Evolutionary conservation across 2,797 vertebrate genomes (phyloP).

Genomic region (Fringilla coelebs): DNA sequence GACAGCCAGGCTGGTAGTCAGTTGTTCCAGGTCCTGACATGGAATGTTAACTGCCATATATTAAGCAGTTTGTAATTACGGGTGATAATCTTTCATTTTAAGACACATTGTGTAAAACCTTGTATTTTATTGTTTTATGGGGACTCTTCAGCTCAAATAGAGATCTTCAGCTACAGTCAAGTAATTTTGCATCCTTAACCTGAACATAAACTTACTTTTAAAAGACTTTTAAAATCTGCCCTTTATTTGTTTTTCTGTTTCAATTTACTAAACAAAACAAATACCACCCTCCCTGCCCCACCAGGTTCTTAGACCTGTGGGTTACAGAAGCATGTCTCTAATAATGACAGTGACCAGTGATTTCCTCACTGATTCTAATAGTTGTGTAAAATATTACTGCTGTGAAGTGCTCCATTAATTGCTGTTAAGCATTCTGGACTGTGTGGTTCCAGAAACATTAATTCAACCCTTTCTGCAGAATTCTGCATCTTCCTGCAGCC

Average conservation of each 20-base stretch:
- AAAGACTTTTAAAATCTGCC: not conserved
- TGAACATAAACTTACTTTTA: not conserved
- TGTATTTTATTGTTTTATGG: not conserved
- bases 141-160: not conserved
- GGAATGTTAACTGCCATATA: not conserved
- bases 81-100: not conserved
- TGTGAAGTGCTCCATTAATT: not conserved
- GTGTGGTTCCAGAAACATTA: not conserved
- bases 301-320: not conserved
- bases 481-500: not conserved
- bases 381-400: not conserved
- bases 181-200: not conserved
- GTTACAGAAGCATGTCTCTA: not conserved
- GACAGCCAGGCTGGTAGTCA: not conserved
- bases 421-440: not conserved
- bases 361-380: not conserved
- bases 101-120: rapidly evolving
- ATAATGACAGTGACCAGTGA: not conserved
- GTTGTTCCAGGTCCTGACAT: not conserved
- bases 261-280: not conserved
- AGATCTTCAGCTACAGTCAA: not conserved
- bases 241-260: not conserved
- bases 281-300: too few species aligned
- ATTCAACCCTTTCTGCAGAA: not conserved
- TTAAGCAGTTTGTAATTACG: not conserved